Evolutionary conservation across 2,888 invertebrate genomes (phyloP).

Genomic region (Chymomyza procnemis): DNA sequence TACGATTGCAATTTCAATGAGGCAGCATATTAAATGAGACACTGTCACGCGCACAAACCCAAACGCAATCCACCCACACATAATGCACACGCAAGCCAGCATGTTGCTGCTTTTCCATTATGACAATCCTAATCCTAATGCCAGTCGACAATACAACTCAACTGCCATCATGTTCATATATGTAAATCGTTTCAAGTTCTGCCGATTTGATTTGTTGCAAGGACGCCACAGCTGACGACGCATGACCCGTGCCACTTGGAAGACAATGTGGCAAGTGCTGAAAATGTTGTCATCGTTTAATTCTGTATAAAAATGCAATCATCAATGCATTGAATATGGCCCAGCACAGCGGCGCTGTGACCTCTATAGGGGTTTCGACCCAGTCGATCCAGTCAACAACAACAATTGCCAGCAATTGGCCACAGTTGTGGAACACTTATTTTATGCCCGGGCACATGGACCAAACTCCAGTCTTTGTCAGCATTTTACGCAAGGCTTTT

Average conservation of each 20-base stretch:
- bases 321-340: background rate
- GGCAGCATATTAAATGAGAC: background rate
- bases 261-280: background rate
- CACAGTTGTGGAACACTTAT: background rate
- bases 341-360: background rate
- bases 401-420: background rate
- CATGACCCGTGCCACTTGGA: background rate
- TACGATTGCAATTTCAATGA: background rate
- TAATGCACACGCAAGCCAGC: background rate
- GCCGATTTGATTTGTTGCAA: background rate
- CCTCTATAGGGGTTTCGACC: background rate
- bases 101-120: background rate
- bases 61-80: no score
- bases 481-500: constrained; percentile 49
- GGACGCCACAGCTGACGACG: background rate
- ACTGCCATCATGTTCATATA: background rate
- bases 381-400: no score
- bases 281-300: background rate
- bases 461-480: constrained; percentile 30
- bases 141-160: background rate
- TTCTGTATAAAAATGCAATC: background rate
- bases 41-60: background rate
- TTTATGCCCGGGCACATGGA: background rate
- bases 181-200: background rate
- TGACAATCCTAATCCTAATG: background rate